Percentiles rank a stretch among this genome's conserved stretches.
phyloP scores from a whole-genome alignment of 2,113 vertebrate genomes.

The Cheirogaleus medius region DNA sequence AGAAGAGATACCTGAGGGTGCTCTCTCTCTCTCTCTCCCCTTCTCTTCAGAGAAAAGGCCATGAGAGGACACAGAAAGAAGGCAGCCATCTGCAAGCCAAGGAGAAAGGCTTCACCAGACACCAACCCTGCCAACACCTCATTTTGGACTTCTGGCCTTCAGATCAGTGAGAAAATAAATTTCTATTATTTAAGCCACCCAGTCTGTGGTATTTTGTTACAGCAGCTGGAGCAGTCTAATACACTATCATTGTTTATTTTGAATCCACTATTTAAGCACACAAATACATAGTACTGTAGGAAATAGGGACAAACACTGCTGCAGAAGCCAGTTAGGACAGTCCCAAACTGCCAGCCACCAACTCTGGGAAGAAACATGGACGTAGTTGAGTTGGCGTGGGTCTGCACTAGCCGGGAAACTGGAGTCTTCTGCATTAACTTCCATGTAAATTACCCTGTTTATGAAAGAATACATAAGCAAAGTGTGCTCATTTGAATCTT shows the following conservation, averaged over 20 bases:
- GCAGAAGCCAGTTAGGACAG: background rate
- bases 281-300: background rate
- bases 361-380: background rate
- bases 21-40: no score
- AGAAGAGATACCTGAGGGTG: background rate
- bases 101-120: background rate
- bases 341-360: background rate
- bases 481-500: background rate
- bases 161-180: no score
- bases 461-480: background rate
- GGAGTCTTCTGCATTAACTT: background rate
- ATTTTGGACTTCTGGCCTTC: background rate
- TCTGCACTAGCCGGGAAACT: background rate
- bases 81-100: background rate
- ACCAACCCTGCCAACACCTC: background rate
- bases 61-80: background rate
- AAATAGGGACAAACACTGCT: background rate
- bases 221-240: background rate
- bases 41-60: background rate
- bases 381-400: accelerated
- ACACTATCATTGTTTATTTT: background rate
- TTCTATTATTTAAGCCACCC: background rate
- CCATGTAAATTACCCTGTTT: background rate
- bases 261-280: background rate
- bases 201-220: background rate